Conservation (phyloP, 1,140 invertebrate genomes). For the Drosophila lini region DNA sequence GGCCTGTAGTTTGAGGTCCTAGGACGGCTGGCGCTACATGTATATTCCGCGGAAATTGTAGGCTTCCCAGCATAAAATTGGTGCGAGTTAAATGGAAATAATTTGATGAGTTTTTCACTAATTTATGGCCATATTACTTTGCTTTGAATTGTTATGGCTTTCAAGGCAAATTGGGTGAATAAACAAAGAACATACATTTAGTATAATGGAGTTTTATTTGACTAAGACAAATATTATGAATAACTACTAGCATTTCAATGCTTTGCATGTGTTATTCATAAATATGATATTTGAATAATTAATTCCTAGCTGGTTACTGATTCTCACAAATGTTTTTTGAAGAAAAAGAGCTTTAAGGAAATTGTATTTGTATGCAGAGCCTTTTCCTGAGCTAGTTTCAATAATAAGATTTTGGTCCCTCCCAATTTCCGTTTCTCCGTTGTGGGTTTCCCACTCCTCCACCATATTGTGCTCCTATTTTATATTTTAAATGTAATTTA, state of each 20-base stretch:
- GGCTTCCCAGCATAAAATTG: background rate
- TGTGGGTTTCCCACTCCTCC: background rate
- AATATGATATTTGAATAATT: background rate
- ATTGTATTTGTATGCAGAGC: background rate
- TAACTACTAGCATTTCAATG: background rate
- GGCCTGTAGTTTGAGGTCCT: constrained; percentile 17
- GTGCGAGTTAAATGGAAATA: constrained; percentile 7
- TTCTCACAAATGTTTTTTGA: background rate
- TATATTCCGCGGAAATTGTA: background rate
- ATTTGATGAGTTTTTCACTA: constrained; percentile 15
- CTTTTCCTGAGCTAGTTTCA: background rate
- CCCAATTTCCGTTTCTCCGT: background rate
- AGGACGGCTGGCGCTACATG: background rate
- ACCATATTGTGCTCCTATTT: constrained; percentile 18
- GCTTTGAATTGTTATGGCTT: background rate
- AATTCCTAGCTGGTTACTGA: background rate
- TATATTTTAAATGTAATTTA: constrained; percentile 68
- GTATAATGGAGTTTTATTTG: background rate
- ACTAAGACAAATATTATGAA: background rate
- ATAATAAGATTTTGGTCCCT: constrained; percentile 2
- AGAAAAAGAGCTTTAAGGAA: background rate
- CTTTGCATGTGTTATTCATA: background rate
- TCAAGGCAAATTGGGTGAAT: background rate
- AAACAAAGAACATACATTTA: background rate
- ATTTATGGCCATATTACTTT: constrained; percentile 10